These are phyloP conservation scores for Stenichneumon culpator DNA, from an alignment of 2,888 invertebrate genomes.

Conservation along the genomic window DNA sequence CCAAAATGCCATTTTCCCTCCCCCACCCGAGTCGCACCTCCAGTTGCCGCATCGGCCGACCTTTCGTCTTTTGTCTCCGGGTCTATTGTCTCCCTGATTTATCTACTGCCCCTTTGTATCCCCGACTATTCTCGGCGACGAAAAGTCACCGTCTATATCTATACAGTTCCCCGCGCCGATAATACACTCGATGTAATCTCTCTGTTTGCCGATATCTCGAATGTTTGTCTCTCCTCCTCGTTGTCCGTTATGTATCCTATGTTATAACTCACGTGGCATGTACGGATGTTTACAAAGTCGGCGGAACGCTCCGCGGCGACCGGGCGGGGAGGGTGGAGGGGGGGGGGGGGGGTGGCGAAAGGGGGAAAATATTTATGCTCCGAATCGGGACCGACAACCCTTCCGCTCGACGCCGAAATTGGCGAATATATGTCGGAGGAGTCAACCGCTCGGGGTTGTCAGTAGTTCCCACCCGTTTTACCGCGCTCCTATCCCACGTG, in stretches of 20 bases:
- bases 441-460: neutral
- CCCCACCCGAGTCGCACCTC: neutral
- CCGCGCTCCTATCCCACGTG: slow-evolving; percentile 27
- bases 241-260: slow-evolving; percentile 22
- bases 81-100: slow-evolving; percentile 19
- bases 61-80: neutral
- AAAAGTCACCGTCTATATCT: neutral
- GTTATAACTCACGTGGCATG: slow-evolving; percentile 10
- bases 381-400: slow-evolving; percentile 47
- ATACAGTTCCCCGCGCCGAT: neutral
- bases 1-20: slow-evolving; percentile 1
- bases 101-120: slow-evolving; percentile 15
- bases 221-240: slow-evolving; percentile 17
- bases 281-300: slow-evolving; percentile 54
- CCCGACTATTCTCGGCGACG: slow-evolving; percentile 3
- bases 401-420: neutral
- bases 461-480: slow-evolving; percentile 7
- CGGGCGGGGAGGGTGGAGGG: neutral
- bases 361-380: slow-evolving; percentile 59
- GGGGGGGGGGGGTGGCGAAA: neutral
- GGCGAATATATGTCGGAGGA: slow-evolving; percentile 5
- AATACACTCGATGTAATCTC: slow-evolving; percentile 17
- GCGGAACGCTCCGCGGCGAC: neutral
- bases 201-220: slow-evolving; percentile 31
- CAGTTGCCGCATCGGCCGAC: neutral